Evolutionary conservation across 1,140 invertebrate species (phyloP), one percentile per base, ranked within the genome.

Genomic region (Trachelipus rathkii): DNA sequence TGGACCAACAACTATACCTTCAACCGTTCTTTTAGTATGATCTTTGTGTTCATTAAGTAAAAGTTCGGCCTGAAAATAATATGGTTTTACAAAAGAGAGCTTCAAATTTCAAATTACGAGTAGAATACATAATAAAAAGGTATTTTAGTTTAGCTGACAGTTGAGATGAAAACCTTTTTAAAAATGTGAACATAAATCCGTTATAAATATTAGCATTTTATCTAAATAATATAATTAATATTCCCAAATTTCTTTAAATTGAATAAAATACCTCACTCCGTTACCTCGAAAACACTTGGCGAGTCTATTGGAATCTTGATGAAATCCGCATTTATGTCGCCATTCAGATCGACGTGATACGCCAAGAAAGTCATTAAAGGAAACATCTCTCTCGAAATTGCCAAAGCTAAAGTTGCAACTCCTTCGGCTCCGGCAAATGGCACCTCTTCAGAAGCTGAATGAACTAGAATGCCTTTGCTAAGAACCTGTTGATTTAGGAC

Each of bases 361-460:
- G 88, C 88, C 0, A 89, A 81, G 0, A 90, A 82, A n/a, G 85
- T 85, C 78, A 89, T 88, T 0, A 84, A 86, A 0, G 89, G 89
- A 15, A 87, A 85, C 89, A 90, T 90, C 66, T 87, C 85, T 13
- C 83, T 67, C 7, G 85, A 85, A 0, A 87, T 80, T 0, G 86
- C 82, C 0, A 87, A 73, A 2, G 84, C 81, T 72, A 88, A 84
- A 10, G 86, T 87, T 9, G 84, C 84, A 0, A 84, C 82, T 10
- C 82, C 82, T 9, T 81, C 79, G 21, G 81, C 77, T 1, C 82
- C 82, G 1, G 82, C 73, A 9, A 81, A 81, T 10, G 71, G 13
- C 0, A 84, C 78, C 13, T 72, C 76, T 74, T 86, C 83, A 19
- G 83, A 83, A 10, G 83, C 84, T 8, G 82, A 79, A 50, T 84